Base-by-base conservation (phyloP, 1,140 invertebrate genomes). In the Condylostylus longicornis region DNA sequence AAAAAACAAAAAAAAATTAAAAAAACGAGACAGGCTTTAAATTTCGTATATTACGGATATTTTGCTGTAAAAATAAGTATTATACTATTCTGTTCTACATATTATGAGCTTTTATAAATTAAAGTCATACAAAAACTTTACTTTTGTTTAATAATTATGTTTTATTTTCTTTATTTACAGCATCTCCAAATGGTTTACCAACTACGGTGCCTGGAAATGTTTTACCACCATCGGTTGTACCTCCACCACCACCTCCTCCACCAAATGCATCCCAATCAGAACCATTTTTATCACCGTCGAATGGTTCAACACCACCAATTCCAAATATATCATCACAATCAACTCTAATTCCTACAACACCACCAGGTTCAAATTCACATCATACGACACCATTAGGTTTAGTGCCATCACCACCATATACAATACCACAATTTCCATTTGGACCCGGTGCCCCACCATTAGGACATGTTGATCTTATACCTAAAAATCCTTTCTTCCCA, bases 361-460 rank as follows among this genome's bases (percentile, higher is more conserved):
- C 54, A 19, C 54, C 47, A 64, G 71, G 62, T 58, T 66, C 39
- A 58, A 52, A 45, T 41, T 58, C 47, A 58, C 51, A 41, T 51
- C 68, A 45, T 48, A 64, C 41, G 36, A 58, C 50, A 14, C 53
- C 52, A 14, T 55, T 63, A n/a, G 65, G 65, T 2, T n/a, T n/a
- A n/a, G 36, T 13, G 42, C 41, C 1, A 42, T 42, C 0, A 40
- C 22, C 43, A 64, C 50, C 2, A 49, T n/a, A n/a, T n/a, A n/a
- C 43, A 36, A 50, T 72, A 40, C 66, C 71, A 20, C 41, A 69
- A 63, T 56, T 55, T 46, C 37, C 68, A 48, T 50, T 54, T 62
- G 46, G 66, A 17, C 62, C 68, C 7, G 64, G 62, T 9, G 64
- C 65, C 3, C 53, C 69, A 18, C 61, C 68, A 8, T 65, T 35